Evolutionary conservation across 1,140 invertebrate genomes (phyloP), one percentile per base, ranked within the genome.

Genomic region (Samia ricini): DNA sequence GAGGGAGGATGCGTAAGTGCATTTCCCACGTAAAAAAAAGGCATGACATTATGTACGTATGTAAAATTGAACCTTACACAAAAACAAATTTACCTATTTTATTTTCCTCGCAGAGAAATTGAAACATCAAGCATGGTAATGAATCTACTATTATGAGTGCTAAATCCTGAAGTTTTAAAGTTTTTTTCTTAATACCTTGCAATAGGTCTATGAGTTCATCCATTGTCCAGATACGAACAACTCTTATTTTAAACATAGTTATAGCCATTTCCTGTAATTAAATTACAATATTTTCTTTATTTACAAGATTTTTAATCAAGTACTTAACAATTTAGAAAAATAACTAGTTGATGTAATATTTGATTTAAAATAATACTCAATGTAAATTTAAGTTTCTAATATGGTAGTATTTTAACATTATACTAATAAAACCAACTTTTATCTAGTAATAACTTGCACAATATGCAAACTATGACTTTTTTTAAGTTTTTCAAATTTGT

Each of bases 121-220:
- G 90, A 51, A 91, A 81, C 78, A 90, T 84, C 50, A 94, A 61
- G 56, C 88, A 83, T 56, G 94, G 91, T 51, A 95, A 73, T 36
- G 94, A 94, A 83, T 95, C 93, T 55, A 95, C 90, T 8, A 95
- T 91, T 48, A 95, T 88, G 22, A 94, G 51, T 59, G 76, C 69
- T 29, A 91, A 74, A 64, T 85, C 81, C 55, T 89, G 65, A 59
- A 85, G 68, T 60, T 72, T 69, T 51, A 88, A 60, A 20, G 71
- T 42, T 59, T 81, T 73, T 15, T 80, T 78, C 79, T 91, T 91
- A 6, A 91, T 64, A 55, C 82, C 76, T 66, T 91, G 81, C 21
- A 94, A 68, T 21, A 91, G 68, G 54, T 84, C 83, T 48, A 93
- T 72, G 61, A 94, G 72, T 63, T 93, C 88, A 60, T 90, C 72